Conservation (phyloP, 2,888 invertebrate species). For the Periphyllus acericola region DNA sequence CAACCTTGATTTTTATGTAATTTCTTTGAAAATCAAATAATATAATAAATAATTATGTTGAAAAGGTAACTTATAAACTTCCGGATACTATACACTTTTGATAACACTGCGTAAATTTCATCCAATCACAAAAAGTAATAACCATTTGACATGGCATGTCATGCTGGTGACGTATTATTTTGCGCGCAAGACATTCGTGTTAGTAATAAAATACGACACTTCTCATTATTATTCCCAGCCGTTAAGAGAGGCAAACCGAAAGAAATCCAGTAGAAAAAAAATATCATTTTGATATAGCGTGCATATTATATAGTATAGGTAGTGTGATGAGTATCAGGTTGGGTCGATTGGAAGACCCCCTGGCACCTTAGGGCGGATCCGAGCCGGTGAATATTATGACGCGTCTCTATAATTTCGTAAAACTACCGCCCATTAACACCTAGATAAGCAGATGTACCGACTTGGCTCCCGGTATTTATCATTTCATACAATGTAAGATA, state of each 20-base stretch:
- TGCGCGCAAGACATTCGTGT: constrained; percentile 16
- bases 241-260: neutral
- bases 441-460: constrained; percentile 47
- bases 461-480: constrained; percentile 51
- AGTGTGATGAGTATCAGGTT: neutral
- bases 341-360: constrained; percentile 18
- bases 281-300: constrained; percentile 27
- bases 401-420: constrained; percentile 54
- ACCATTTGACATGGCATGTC: neutral
- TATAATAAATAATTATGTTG: neutral
- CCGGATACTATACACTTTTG: neutral
- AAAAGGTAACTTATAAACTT: neutral
- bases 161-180: constrained; percentile 3
- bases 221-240: neutral
- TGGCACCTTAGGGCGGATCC: constrained; percentile 39
- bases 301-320: too few relatives aligned
- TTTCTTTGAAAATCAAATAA: neutral
- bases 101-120: neutral
- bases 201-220: constrained; percentile 13
- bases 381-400: constrained; percentile 36
- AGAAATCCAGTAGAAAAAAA: neutral
- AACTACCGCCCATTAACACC: constrained; percentile 61
- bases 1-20: too few relatives aligned
- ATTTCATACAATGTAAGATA: neutral
- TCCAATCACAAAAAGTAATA: neutral